Base-by-base conservation (phyloP, 2,113 vertebrate genomes). In the Grammomys dolichurus region DNA sequence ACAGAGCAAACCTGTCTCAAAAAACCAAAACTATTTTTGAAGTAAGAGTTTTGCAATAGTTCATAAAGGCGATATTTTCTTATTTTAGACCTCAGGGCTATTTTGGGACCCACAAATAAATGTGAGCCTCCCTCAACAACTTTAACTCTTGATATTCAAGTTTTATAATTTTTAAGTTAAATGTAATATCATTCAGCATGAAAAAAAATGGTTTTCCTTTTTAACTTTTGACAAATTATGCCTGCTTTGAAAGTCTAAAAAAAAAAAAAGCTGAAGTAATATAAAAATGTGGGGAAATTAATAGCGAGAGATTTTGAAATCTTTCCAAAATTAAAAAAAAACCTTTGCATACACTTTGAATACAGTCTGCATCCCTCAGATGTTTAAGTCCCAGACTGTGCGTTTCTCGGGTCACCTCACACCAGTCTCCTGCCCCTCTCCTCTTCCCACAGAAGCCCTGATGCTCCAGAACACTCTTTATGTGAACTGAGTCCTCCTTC, bases 21-120 rank as follows among this genome's bases (percentile, higher is more conserved):
- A 73, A 73, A 43, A 40, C 3, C 33, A 40, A 73, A 75, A 73
- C 20, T 60, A 77, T 96, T 97, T 97, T 96, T 54, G 17, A 81
- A 31, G 65, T 76, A 87, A 93, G 80, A 72, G 60, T 73, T 97
- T 95, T 96, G 76, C 81, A 92, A 93, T 13, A 12, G 70, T 70
- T 94, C 95, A 77, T 90, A 95, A 77, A 51, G 95, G 76, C 60
- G 76, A 67, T 90, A 92, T 95, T 96, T 96, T 92, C 65, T 72
- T 94, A 94, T 92, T 94, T 89, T 67, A 91, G 92, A 95, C 70
- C 85, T 96, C 92, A 97, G 76, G 88, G 88, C 80, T 93, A 92
- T 81, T 91, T 95, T 28, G 43, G 56, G 58, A 87, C 78, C 67
- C 77, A 40, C 33, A 67, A 48, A 84, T 89, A 73, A 84, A n/a